phyloP scores from a whole-genome alignment of 2,797 vertebrate genomes.

The Danio choprae region DNA sequence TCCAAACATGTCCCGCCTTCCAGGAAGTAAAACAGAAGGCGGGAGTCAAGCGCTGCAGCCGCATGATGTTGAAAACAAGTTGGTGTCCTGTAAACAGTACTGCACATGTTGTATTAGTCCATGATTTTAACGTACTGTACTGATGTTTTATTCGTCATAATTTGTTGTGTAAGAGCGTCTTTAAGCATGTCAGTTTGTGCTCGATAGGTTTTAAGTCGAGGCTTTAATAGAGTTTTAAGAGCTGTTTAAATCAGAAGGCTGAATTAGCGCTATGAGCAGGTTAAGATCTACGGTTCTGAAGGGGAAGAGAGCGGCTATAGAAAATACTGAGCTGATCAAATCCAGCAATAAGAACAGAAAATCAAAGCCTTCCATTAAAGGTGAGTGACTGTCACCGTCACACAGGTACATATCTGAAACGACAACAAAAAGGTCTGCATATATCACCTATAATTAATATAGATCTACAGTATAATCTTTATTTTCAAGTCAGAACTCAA shows the following conservation, averaged over 20 bases:
- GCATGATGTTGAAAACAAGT: too few relatives aligned
- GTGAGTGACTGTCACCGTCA: slow-evolving; percentile 48
- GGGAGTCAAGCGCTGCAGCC: background rate
- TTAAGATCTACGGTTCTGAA: slow-evolving; percentile 55
- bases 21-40: slow-evolving; percentile 30
- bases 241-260: background rate
- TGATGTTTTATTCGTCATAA: background rate
- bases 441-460: too few relatives aligned
- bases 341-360: slow-evolving; percentile 59
- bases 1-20: background rate
- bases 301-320: slow-evolving; percentile 49
- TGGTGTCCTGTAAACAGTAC: background rate
- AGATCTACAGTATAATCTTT: too few relatives aligned
- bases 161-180: background rate
- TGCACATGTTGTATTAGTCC: background rate
- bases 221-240: background rate
- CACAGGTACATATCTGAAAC: too few relatives aligned
- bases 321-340: slow-evolving; percentile 44
- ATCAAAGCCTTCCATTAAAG: slow-evolving; percentile 61
- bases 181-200: background rate
- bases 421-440: too few relatives aligned
- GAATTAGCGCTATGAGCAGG: slow-evolving; percentile 55
- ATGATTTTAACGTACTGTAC: background rate
- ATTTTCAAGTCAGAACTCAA: too few relatives aligned
- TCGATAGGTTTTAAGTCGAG: background rate